phyloP scores from a whole-genome alignment of 2,113 vertebrate genomes.

The Bombycilla garrulus region DNA sequence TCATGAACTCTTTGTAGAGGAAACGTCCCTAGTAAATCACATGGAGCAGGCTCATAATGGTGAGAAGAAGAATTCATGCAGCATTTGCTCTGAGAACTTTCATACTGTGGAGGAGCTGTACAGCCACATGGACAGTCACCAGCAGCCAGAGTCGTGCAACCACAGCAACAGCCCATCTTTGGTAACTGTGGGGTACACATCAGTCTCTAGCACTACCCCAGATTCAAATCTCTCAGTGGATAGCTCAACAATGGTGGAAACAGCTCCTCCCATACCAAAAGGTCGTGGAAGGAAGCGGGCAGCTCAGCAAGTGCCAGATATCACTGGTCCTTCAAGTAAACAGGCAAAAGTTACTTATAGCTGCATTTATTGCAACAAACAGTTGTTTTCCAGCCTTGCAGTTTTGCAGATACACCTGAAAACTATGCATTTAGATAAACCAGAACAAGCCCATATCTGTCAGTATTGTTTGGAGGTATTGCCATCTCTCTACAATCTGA shows the following conservation, averaged over 20 bases:
- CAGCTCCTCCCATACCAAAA: slow-evolving; percentile 87
- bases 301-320: slow-evolving; percentile 85
- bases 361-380: slow-evolving; percentile 97
- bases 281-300: slow-evolving; percentile 91
- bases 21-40: slow-evolving; percentile 89
- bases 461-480: slow-evolving; percentile 96
- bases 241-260: slow-evolving; percentile 93
- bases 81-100: slow-evolving; percentile 93
- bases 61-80: slow-evolving; percentile 90
- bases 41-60: slow-evolving; percentile 90
- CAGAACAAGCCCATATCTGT: slow-evolving; percentile 96
- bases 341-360: slow-evolving; percentile 93
- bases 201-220: slow-evolving; percentile 96
- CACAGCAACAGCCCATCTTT: slow-evolving; percentile 96
- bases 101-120: slow-evolving; percentile 92
- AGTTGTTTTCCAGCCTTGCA: slow-evolving; percentile 93
- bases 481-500: slow-evolving; percentile 95
- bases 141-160: slow-evolving; percentile 93
- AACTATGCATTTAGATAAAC: slow-evolving; percentile 97
- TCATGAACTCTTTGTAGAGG: slow-evolving; percentile 93
- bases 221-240: slow-evolving; percentile 97
- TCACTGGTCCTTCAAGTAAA: slow-evolving; percentile 85
- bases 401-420: slow-evolving; percentile 96
- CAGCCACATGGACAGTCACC: slow-evolving; percentile 96
- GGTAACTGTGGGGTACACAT: slow-evolving; percentile 94